These are phyloP conservation scores for Tribolium freemani DNA, from an alignment of 2,888 invertebrate genomes.

Conservation along the genomic window DNA sequence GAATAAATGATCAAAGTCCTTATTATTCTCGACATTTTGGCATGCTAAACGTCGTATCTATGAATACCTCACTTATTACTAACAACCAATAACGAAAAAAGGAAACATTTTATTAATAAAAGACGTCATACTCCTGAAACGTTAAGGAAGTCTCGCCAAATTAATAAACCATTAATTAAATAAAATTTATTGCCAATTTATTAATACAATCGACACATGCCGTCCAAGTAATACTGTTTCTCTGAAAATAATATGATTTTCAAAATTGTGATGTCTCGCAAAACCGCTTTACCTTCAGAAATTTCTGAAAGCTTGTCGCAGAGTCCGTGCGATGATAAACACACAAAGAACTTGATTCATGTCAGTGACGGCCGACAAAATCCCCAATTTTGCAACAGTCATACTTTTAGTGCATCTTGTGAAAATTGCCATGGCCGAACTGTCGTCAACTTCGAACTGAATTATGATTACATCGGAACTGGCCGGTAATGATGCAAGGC, in stretches of 20 bases:
- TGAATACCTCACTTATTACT: not conserved
- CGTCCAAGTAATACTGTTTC: not conserved
- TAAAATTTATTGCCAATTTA: not conserved
- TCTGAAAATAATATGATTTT: not conserved
- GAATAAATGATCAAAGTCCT: not conserved
- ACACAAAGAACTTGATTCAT: constrained; percentile 60
- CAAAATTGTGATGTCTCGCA: not conserved
- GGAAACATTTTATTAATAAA: not conserved
- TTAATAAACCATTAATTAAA: not conserved
- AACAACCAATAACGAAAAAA: not conserved
- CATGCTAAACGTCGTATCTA: not conserved
- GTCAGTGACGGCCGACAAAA: constrained; percentile 56
- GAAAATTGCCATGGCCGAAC: constrained; percentile 38
- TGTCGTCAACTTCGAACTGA: constrained; percentile 31
- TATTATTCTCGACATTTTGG: not conserved
- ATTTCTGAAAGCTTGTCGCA: constrained; percentile 50
- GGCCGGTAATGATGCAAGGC: constrained; percentile 13
- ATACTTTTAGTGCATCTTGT: constrained; percentile 29
- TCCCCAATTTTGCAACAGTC: constrained; percentile 26
- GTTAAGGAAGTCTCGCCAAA: constrained; percentile 3
- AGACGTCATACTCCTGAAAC: not conserved
- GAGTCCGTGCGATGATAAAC: constrained; percentile 56
- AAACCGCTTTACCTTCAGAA: not conserved
- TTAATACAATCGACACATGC: not conserved
- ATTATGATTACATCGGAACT: constrained; percentile 10